Evolutionary conservation across 1,140 invertebrate genomes (phyloP).

Genomic region (Varroa destructor): DNA sequence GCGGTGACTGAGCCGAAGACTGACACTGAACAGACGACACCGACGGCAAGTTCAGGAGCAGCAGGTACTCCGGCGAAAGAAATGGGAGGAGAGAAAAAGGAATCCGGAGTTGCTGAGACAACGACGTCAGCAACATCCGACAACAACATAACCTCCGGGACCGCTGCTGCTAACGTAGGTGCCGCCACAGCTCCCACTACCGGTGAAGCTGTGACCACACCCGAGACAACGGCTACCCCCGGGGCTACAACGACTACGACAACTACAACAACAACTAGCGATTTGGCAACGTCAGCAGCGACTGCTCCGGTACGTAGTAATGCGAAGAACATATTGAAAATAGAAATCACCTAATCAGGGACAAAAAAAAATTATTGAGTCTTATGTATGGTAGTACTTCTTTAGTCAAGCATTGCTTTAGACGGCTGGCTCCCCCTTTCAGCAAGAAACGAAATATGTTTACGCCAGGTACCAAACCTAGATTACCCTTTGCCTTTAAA

Average conservation of each 20-base stretch:
- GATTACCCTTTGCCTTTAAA: too few species aligned
- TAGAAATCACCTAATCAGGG: too few species aligned
- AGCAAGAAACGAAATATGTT: too few species aligned
- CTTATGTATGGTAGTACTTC: too few species aligned
- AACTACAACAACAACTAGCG: background rate
- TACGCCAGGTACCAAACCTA: too few species aligned
- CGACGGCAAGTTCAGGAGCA: slow-evolving; percentile 27
- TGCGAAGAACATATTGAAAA: too few species aligned
- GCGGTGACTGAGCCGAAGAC: slow-evolving; percentile 1
- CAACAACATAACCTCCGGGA: background rate
- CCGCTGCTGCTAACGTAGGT: background rate
- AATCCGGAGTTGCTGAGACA: background rate
- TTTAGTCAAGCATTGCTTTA: too few species aligned
- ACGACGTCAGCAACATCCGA: background rate
- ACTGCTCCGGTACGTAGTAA: too few species aligned
- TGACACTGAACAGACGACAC: background rate
- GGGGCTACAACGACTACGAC: background rate
- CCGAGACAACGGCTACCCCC: background rate
- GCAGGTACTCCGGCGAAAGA: background rate
- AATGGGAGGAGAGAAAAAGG: background rate
- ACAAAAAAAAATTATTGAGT: too few species aligned
- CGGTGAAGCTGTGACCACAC: background rate
- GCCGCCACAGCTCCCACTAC: background rate
- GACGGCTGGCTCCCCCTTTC: too few species aligned
- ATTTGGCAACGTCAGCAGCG: background rate